Conservation (phyloP, 2,888 invertebrate species). For the Therioaphis trifolii region DNA sequence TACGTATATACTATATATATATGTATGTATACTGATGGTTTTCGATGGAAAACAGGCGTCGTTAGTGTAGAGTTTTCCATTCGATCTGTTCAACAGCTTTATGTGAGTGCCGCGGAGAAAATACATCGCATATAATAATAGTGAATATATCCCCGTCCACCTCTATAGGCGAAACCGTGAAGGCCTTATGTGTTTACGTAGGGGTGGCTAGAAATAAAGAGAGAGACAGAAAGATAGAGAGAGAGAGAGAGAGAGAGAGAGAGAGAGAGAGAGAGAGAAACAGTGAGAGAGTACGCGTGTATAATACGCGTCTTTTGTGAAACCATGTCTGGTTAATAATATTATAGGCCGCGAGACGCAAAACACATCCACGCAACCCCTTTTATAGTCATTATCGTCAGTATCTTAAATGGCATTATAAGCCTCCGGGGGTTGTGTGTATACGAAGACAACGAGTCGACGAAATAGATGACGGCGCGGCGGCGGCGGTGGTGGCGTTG, state of each 20-base stretch:
- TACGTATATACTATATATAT: background rate
- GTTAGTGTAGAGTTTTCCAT: background rate
- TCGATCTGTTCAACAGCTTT: no score
- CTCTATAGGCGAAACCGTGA: background rate
- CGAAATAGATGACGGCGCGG: background rate
- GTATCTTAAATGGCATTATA: slow-evolving; percentile 36
- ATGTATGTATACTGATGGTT: background rate
- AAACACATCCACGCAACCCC: slow-evolving; percentile 29
- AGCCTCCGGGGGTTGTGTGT: background rate
- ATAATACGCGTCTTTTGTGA: slow-evolving; percentile 9
- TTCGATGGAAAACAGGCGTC: background rate
- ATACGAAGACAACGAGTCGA: background rate
- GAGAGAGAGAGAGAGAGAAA: background rate
- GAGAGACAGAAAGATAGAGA: background rate
- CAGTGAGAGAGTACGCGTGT: background rate
- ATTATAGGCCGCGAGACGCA: background rate
- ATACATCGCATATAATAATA: background rate
- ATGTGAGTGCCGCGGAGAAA: background rate
- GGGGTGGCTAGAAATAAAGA: background rate
- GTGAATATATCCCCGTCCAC: background rate
- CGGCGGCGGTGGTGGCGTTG: background rate
- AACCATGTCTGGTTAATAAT: slow-evolving; percentile 42
- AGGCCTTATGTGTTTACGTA: background rate
- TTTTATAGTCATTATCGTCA: slow-evolving; percentile 23
- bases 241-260: no score